phyloP scores from a whole-genome alignment of 2,113 vertebrate genomes.

The Hydrolagus affinis region DNA sequence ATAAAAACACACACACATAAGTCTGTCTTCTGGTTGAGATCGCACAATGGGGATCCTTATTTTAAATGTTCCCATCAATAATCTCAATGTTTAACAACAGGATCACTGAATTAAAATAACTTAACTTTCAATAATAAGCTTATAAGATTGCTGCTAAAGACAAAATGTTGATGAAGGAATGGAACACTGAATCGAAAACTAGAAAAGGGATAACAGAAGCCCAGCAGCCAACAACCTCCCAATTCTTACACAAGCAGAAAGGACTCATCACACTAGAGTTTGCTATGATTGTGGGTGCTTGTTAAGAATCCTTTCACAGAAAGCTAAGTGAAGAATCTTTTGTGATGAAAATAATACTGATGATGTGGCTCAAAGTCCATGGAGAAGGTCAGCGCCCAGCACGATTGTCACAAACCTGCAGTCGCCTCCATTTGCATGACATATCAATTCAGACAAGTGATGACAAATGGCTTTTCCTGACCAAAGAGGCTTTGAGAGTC shows the following conservation, averaged over 20 bases:
- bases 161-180: too few relatives aligned
- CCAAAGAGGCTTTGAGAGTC: constrained; percentile 58
- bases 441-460: constrained; percentile 46
- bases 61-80: too few relatives aligned
- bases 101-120: too few relatives aligned
- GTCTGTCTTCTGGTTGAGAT: too few relatives aligned
- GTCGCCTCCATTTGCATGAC: constrained; percentile 51
- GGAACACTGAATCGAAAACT: too few relatives aligned
- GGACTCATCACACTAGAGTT: neutral
- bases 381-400: constrained; percentile 50
- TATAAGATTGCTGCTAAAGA: too few relatives aligned
- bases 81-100: too few relatives aligned
- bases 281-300: neutral
- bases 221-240: too few relatives aligned
- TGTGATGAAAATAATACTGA: constrained; percentile 57
- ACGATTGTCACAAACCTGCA: constrained; percentile 40
- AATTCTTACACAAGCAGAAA: neutral
- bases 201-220: neutral
- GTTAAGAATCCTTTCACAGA: neutral
- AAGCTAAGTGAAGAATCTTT: constrained; percentile 41
- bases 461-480: constrained; percentile 48
- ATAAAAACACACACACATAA: too few relatives aligned
- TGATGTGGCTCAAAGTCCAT: constrained; percentile 51
- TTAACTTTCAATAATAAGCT: too few relatives aligned
- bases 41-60: too few relatives aligned